These are phyloP conservation scores for Caenorhabditis brenneri DNA, from an alignment of 1,140 invertebrate species.

Conservation along the genomic window DNA sequence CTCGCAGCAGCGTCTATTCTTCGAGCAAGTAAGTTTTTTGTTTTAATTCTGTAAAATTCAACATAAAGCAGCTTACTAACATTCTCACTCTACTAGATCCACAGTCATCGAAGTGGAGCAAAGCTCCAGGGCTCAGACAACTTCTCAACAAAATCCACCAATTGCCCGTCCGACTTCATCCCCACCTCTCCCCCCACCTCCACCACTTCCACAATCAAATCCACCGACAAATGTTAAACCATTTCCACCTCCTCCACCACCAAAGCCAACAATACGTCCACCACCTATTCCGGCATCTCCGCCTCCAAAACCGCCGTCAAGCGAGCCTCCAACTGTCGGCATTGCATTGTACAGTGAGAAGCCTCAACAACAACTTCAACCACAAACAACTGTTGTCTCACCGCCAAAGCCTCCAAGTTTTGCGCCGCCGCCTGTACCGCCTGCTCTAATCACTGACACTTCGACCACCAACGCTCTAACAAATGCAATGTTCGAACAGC, in stretches of 20 bases:
- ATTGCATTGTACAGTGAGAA: constrained; percentile 29
- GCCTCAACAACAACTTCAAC: constrained; percentile 16
- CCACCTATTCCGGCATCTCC: constrained; percentile 36
- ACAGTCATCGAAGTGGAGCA: constrained; percentile 39
- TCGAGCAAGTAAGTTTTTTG: constrained; percentile 21
- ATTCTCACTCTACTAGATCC: constrained; percentile 15
- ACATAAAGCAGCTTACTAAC: neutral
- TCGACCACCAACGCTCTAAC: constrained; percentile 37
- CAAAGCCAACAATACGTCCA: constrained; percentile 18
- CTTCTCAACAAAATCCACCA: neutral
- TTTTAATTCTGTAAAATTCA: neutral
- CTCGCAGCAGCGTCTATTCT: neutral
- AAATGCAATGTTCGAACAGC: constrained; percentile 28
- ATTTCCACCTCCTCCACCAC: neutral
- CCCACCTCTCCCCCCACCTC: neutral
- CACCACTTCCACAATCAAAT: neutral
- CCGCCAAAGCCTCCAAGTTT: constrained; percentile 37
- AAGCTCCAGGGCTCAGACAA: neutral
- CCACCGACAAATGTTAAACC: neutral
- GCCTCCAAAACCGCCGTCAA: constrained; percentile 16
- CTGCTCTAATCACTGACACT: constrained; percentile 30
- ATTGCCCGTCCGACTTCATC: neutral
- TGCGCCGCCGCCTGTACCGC: constrained; percentile 28
- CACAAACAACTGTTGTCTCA: neutral
- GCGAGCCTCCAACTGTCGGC: constrained; percentile 7